Conservation (phyloP, 2,113 vertebrate genomes). For the Lycaon pictus region DNA sequence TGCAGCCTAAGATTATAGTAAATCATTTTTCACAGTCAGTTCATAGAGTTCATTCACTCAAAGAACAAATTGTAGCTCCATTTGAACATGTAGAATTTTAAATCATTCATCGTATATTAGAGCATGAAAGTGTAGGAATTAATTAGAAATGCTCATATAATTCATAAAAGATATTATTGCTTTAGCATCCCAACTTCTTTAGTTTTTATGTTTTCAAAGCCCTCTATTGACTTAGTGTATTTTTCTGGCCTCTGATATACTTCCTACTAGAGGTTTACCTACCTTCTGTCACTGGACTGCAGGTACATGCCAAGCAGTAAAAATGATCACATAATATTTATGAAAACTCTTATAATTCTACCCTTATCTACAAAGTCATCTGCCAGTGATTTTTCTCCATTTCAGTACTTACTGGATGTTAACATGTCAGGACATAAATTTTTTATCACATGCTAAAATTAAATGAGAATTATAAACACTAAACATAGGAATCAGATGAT, state of each 20-base stretch:
- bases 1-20: neutral
- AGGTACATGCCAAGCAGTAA: neutral
- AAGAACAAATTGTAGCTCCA: neutral
- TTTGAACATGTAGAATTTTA: neutral
- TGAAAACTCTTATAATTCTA: neutral
- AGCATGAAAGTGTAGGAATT: neutral
- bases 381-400: neutral
- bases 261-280: neutral
- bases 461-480: slow-evolving; percentile 68
- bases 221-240: neutral
- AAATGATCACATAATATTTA: neutral
- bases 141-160: neutral
- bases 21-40: slow-evolving; percentile 12
- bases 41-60: neutral
- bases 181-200: neutral
- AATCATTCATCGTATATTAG: neutral
- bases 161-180: neutral
- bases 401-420: neutral
- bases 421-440: neutral
- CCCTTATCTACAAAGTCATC: neutral
- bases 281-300: neutral
- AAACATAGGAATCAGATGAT: slow-evolving; percentile 55
- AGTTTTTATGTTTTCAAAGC: slow-evolving; percentile 41
- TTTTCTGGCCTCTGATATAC: neutral
- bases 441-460: slow-evolving; percentile 62